These are phyloP conservation scores for Chelonus formosanus DNA, from an alignment of 2,888 invertebrate species.

Conservation along the genomic window DNA sequence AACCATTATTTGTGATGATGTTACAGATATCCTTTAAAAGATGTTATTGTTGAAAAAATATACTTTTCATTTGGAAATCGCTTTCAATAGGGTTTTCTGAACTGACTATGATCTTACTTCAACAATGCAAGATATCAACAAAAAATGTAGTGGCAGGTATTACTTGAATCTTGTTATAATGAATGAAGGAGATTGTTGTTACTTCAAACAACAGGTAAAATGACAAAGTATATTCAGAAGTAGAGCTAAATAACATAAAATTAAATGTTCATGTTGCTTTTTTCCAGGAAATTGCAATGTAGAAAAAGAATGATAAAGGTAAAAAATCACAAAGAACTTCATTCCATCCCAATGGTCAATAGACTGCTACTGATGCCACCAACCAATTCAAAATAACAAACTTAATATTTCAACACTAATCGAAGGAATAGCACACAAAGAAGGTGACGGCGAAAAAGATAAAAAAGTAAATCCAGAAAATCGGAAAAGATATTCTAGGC, in stretches of 20 bases:
- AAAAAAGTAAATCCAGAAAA: conserved; percentile 56
- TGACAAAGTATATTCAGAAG: neutral
- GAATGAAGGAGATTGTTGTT: conserved; percentile 98
- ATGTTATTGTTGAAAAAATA: conserved; percentile 99
- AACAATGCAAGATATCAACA: conserved; percentile 99
- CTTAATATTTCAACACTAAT: conserved; percentile 51
- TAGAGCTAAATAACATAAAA: neutral
- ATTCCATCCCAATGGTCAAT: conserved; percentile 66
- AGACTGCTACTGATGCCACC: conserved; percentile 54
- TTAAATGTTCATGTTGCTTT: too few relatives aligned
- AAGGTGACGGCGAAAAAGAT: conserved; percentile 67
- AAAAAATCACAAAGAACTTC: conserved; percentile 69
- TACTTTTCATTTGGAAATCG: conserved; percentile 99
- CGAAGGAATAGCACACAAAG: conserved; percentile 69
- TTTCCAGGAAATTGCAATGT: conserved; percentile 90
- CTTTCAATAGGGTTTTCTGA: conserved; percentile 97
- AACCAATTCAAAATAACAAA: conserved; percentile 41
- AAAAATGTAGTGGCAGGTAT: conserved; percentile 98
- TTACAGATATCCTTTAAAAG: conserved; percentile 92
- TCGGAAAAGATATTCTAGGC: conserved; percentile 45
- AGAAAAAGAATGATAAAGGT: conserved; percentile 94
- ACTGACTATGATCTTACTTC: conserved; percentile 99
- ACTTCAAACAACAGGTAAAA: conserved; percentile 95
- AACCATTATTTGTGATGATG: too few relatives aligned
- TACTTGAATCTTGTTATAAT: conserved; percentile 98